Base-by-base conservation (phyloP, 2,113 vertebrate genomes). In the Miniopterus natalensis region DNA sequence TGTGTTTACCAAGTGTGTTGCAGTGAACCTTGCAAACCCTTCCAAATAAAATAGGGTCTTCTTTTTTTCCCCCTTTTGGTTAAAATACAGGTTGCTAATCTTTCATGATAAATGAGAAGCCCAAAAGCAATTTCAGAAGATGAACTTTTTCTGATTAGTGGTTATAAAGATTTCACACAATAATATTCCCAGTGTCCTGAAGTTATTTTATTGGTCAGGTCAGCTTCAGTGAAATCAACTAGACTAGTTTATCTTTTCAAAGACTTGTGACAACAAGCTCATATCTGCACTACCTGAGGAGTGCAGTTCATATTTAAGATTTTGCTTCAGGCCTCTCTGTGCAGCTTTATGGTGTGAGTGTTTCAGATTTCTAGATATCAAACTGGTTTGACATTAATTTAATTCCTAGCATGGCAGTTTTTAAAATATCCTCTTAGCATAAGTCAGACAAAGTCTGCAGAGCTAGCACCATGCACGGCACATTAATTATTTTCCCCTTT, bases 211-310 rank as follows among this genome's bases (percentile, higher is more conserved):
- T 88, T 90, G 59, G 55, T 94, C 57, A 89, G 23, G 10, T 94
- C 13, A 73, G 78, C 49, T 36, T 93, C 61, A 25, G 31, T 88
- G 88, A 94, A 94, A 74, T 91, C 79, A 91, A 17, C 57, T 40
- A 87, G 55, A 57, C 73, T 77, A 36, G 47, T 83, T 96, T 96
- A 65, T 83, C 20, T 96, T 92, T 93, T 95, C 51, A 83, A 88
- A 96, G 92, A 94, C 85, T 95, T 97, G 89, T 59, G 68, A 84
- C 55, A 88, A 79, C 87, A 97, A 49, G 74, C 70, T 92, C 63
- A 6, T 88, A 77, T 78, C 29, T 53, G 21, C 9, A 53, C 11
- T 90, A 40, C 57, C 45, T 66, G 25, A 66, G 61, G 73, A 92
- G 53, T 14, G 4, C 18, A 74, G 49, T 40, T 94, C 27, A 78